These are phyloP conservation scores for Lasioglossum albipes DNA, from an alignment of 1,140 invertebrate species.

Conservation along the genomic window DNA sequence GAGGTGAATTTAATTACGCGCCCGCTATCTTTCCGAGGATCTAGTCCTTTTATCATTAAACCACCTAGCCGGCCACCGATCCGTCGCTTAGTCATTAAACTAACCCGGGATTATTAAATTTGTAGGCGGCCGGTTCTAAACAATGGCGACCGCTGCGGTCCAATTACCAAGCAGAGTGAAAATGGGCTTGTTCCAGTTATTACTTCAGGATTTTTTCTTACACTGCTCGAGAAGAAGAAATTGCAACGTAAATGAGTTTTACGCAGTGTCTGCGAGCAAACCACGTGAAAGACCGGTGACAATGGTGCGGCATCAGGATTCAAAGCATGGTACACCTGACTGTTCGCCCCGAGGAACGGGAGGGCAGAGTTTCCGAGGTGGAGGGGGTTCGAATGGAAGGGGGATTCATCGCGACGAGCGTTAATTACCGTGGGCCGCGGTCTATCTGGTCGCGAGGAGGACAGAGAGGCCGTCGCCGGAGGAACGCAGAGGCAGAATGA, in stretches of 20 bases:
- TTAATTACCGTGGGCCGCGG: conserved; percentile 50
- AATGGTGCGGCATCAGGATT: no score
- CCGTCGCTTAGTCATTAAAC: conserved; percentile 44
- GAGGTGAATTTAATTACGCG: conserved; percentile 76
- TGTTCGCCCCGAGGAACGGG: background rate
- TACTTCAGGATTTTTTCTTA: no score
- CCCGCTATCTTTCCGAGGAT: conserved; percentile 69
- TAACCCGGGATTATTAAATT: conserved; percentile 62
- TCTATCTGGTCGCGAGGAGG: conserved; percentile 22
- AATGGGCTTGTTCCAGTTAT: background rate
- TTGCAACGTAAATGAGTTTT: no score
- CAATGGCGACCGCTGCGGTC: conserved; percentile 4
- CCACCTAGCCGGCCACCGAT: conserved; percentile 5
- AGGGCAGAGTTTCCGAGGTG: background rate
- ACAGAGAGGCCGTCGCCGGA: background rate
- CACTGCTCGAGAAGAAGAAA: no score
- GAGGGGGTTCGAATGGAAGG: background rate
- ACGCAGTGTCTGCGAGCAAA: no score
- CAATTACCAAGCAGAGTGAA: conserved; percentile 4
- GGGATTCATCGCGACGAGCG: conserved; percentile 41
- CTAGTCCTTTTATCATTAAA: conserved; percentile 73
- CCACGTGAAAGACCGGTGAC: no score
- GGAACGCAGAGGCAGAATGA: conserved; percentile 58
- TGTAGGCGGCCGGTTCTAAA: conserved; percentile 48
- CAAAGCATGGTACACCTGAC: background rate